Evolutionary conservation across 2,888 invertebrate genomes (phyloP).

Genomic region (Xanthia icteritia): DNA sequence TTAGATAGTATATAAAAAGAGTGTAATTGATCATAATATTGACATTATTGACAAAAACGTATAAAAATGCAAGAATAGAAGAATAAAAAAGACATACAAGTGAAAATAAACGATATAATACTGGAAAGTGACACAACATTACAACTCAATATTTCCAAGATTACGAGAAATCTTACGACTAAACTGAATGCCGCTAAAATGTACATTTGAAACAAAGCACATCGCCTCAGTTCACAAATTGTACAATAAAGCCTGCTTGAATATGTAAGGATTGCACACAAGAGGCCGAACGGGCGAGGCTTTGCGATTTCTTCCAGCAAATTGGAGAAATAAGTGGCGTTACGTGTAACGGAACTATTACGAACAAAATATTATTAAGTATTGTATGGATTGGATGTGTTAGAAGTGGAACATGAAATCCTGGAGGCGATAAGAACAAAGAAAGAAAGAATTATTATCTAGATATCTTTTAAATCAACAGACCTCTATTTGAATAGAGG

Average conservation of each 20-base stretch:
- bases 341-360: slow-evolving; percentile 52
- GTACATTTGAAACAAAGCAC: slow-evolving; percentile 30
- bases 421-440: neutral
- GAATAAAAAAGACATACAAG: neutral
- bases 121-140: neutral
- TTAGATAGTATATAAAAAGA: no score
- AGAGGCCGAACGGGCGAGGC: slow-evolving; percentile 56
- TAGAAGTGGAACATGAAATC: neutral
- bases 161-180: neutral
- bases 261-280: slow-evolving; percentile 65
- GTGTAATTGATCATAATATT: no score
- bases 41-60: no score
- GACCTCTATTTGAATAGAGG: neutral
- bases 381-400: slow-evolving; percentile 26
- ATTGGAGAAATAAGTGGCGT: slow-evolving; percentile 61
- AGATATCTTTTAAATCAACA: no score
- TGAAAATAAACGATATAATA: neutral
- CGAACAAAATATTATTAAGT: slow-evolving; percentile 46
- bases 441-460: no score
- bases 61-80: no score
- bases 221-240: slow-evolving; percentile 56
- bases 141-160: slow-evolving; percentile 1
- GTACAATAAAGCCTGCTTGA: slow-evolving; percentile 43
- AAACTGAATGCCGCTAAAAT: slow-evolving; percentile 9
- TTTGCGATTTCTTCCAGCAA: slow-evolving; percentile 64